Percentiles rank a stretch among this genome's conserved stretches.
These are phyloP conservation scores for Bombus affinis DNA, from an alignment of 1,140 invertebrate genomes.

Conservation along the genomic window DNA sequence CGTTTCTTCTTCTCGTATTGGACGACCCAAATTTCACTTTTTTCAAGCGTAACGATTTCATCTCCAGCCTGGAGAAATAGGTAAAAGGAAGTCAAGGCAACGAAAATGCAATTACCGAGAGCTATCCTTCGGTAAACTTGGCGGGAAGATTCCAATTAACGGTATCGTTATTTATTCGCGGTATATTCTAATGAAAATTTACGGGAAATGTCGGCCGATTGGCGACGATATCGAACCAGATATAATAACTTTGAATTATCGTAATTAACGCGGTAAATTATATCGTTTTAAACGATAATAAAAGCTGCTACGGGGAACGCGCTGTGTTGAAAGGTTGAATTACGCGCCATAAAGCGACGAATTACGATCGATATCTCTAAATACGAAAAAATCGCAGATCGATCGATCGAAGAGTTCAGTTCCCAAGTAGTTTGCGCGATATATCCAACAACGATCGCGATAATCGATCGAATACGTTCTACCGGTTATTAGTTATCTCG, in stretches of 20 bases:
- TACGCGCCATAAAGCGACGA: background rate
- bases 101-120: slow-evolving; percentile 11
- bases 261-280: too few relatives aligned
- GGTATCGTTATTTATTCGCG: background rate
- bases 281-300: background rate
- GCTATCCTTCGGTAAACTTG: slow-evolving; percentile 1
- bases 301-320: background rate
- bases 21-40: background rate
- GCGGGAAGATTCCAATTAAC: slow-evolving; percentile 8
- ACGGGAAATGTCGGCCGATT: background rate
- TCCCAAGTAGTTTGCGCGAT: background rate
- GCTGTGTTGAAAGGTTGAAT: background rate
- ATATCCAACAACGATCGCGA: background rate
- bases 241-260: background rate
- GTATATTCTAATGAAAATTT: background rate
- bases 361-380: too few relatives aligned
- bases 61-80: background rate
- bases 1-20: background rate
- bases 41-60: slow-evolving; percentile 12
- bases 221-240: background rate
- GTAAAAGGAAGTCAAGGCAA: slow-evolving; percentile 15
- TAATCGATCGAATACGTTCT: background rate
- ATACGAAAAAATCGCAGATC: background rate
- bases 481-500: slow-evolving; percentile 3
- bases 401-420: too few relatives aligned